A percentile compares a stretch with the other conserved stretches of the same genome.
phyloP scores from a whole-genome alignment of 2,888 invertebrate species.

The Ditula angustiorana region DNA sequence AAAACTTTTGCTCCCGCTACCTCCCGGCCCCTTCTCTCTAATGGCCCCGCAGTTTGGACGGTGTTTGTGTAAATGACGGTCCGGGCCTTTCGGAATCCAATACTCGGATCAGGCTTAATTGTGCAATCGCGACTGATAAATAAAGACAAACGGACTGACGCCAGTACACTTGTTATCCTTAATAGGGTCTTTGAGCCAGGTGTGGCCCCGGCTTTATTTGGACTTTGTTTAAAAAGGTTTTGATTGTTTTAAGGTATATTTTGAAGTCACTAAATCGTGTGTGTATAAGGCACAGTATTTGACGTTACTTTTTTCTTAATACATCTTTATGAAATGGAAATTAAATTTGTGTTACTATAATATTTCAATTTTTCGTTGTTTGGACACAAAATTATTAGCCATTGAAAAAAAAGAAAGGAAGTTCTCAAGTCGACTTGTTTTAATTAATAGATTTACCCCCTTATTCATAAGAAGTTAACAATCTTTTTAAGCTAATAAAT shows the following conservation, averaged over 20 bases:
- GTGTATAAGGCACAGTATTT: too few relatives aligned
- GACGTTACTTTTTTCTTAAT: too few relatives aligned
- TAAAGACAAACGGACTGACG: constrained; percentile 51
- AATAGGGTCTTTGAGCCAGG: constrained; percentile 41
- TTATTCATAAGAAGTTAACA: too few relatives aligned
- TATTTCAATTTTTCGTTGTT: too few relatives aligned
- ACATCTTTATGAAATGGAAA: too few relatives aligned
- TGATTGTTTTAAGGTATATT: not conserved
- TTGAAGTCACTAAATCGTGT: too few relatives aligned
- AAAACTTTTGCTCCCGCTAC: not conserved
- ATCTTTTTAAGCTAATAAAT: too few relatives aligned
- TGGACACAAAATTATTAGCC: not conserved
- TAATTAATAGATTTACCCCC: too few relatives aligned
- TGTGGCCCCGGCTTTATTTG: constrained; percentile 1
- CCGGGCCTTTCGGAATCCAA: constrained; percentile 33
- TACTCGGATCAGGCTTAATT: constrained; percentile 45
- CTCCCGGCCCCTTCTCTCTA: constrained; percentile 39
- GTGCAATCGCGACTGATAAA: constrained; percentile 52
- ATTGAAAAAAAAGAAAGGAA: too few relatives aligned
- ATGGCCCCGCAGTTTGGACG: constrained; percentile 42
- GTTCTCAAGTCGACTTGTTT: too few relatives aligned
- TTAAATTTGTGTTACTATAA: too few relatives aligned
- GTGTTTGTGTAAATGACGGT: constrained; percentile 42
- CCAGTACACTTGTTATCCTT: constrained; percentile 47
- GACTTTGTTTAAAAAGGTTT: not conserved